phyloP scores from a whole-genome alignment of 2,113 vertebrate genomes.

The Crotalus horridus region DNA sequence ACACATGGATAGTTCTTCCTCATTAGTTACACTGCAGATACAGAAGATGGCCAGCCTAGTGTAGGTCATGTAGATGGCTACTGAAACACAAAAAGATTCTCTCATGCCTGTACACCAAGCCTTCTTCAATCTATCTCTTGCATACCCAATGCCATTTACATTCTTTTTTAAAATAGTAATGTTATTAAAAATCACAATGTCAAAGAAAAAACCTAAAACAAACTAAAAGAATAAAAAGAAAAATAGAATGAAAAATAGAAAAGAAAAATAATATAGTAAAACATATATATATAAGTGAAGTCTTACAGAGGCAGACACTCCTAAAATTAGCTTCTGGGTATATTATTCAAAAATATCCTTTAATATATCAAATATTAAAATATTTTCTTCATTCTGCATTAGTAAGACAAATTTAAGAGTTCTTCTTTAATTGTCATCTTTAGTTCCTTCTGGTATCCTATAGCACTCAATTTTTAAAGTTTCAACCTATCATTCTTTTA shows the following conservation, averaged over 20 bases:
- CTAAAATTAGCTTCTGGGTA: not conserved
- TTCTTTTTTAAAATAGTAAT: not conserved
- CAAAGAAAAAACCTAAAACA: not conserved
- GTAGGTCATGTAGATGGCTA: not conserved
- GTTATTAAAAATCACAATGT: not conserved
- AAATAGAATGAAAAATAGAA: not conserved
- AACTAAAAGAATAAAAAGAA: not conserved
- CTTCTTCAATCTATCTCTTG: not conserved
- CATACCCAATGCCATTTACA: not conserved
- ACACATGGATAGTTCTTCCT: not conserved
- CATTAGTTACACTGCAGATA: not conserved
- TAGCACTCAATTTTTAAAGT: not conserved
- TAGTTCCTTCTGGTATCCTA: not conserved
- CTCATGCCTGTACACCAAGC: not conserved
- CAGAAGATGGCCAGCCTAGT: not conserved
- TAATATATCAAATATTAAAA: not conserved
- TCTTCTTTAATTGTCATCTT: not conserved
- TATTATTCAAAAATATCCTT: not conserved
- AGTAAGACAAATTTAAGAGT: not conserved
- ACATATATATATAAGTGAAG: not conserved
- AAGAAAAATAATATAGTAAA: not conserved
- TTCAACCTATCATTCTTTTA: not conserved
- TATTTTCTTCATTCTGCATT: not conserved
- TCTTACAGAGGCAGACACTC: not conserved
- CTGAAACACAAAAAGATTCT: not conserved